Evolutionary conservation across 2,888 invertebrate species (phyloP).

Genomic region (Ommatoiulus sabulosus): DNA sequence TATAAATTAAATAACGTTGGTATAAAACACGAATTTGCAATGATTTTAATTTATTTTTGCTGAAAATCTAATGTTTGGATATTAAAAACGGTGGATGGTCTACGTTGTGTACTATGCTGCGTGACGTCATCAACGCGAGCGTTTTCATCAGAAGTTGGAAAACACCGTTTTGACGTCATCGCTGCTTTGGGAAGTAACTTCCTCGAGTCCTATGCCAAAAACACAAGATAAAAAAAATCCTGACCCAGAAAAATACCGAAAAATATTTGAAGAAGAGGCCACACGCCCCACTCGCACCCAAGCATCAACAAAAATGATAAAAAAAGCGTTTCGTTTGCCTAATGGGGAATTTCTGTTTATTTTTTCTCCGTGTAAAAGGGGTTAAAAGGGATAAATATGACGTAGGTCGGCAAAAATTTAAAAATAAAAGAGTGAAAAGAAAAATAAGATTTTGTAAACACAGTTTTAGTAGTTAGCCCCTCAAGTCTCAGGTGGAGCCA

Average conservation of each 20-base stretch:
- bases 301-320: constrained; percentile 25
- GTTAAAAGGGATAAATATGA: constrained; percentile 39
- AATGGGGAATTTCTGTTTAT: constrained; percentile 21
- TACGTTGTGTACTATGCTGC: too few species aligned
- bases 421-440: background rate
- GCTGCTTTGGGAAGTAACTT: background rate
- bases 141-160: background rate
- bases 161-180: background rate
- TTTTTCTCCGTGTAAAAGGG: background rate
- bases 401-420: background rate
- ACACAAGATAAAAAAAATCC: background rate
- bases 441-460: background rate
- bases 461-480: background rate
- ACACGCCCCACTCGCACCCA: background rate
- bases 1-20: too few species aligned
- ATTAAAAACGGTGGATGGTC: background rate
- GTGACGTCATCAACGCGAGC: background rate
- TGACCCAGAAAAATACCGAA: constrained; percentile 36
- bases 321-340: constrained; percentile 6
- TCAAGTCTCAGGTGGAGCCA: background rate
- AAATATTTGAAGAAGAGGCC: constrained; percentile 9
- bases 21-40: too few species aligned
- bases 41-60: too few species aligned
- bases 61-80: background rate
- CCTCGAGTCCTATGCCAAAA: background rate